Conservation (phyloP, 2,888 invertebrate species). For the Apocheima hispidaria region DNA sequence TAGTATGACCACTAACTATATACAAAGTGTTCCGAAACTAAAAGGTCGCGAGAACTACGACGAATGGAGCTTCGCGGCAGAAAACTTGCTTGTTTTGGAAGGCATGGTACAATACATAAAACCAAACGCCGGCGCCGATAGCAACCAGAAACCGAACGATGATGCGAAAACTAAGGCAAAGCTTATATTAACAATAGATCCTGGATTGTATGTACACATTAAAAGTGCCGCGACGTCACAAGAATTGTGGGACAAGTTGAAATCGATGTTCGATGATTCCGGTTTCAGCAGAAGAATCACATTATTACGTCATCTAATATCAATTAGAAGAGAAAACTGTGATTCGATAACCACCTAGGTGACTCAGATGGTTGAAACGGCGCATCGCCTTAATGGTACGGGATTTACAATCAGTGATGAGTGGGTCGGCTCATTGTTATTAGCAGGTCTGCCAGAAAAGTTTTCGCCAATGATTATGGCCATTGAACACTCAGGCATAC, state of each 20-base stretch:
- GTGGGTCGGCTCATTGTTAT: no score
- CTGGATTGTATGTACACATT: background rate
- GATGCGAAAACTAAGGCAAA: conserved; percentile 2
- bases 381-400: no score
- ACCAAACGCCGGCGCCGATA: background rate
- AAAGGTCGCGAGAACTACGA: background rate
- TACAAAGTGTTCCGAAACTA: background rate
- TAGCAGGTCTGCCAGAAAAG: no score
- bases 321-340: background rate
- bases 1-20: background rate
- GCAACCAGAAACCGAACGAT: background rate
- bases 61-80: background rate
- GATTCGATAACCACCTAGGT: no score
- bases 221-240: background rate
- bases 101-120: background rate
- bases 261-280: conserved; percentile 1
- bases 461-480: no score
- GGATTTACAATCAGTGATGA: no score
- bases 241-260: conserved; percentile 2
- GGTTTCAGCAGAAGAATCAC: conserved; percentile 6
- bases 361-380: no score
- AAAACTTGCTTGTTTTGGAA: conserved; percentile 3
- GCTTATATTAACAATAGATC: conserved; percentile 4
- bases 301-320: background rate
- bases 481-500: no score